These are phyloP conservation scores for Hylyphantes graminicola DNA, from an alignment of 1,140 invertebrate species.

Conservation along the genomic window DNA sequence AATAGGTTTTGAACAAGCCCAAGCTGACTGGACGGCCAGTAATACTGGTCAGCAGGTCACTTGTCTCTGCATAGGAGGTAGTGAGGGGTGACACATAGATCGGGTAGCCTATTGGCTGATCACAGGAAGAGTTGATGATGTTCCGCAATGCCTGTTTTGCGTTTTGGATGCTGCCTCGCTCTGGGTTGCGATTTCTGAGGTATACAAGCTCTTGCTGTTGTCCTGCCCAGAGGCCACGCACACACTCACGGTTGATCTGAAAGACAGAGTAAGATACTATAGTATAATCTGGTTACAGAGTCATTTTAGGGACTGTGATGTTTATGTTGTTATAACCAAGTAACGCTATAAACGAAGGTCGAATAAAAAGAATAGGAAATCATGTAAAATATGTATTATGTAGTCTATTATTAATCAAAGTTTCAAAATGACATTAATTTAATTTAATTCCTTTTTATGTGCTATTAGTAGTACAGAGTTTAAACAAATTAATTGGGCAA, in stretches of 20 bases:
- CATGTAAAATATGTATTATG: no score
- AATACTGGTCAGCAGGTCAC: slow-evolving; percentile 81
- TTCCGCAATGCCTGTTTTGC: slow-evolving; percentile 98
- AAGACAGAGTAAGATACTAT: no score
- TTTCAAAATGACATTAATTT: no score
- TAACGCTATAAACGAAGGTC: no score
- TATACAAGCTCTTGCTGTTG: slow-evolving; percentile 98
- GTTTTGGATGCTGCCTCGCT: slow-evolving; percentile 96
- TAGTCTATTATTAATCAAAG: no score
- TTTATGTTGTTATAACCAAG: no score
- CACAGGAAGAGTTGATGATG: slow-evolving; percentile 99
- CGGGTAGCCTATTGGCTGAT: slow-evolving; percentile 99
- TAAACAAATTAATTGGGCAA: no score
- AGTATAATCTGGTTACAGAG: no score
- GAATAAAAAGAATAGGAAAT: no score
- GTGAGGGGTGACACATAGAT: slow-evolving; percentile 99
- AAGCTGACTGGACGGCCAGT: slow-evolving; percentile 87
- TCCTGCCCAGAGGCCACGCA: slow-evolving; percentile 97
- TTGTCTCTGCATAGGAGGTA: slow-evolving; percentile 95
- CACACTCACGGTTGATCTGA: slow-evolving; percentile 92
- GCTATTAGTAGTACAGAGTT: no score
- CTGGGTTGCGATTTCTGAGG: slow-evolving; percentile 94
- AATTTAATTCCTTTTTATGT: no score
- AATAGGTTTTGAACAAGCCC: slow-evolving; percentile 76
- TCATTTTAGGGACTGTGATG: no score